Evolutionary conservation across 1,140 invertebrate genomes (phyloP), one percentile per base, ranked within the genome.

Genomic region (Drosophila takahashii): DNA sequence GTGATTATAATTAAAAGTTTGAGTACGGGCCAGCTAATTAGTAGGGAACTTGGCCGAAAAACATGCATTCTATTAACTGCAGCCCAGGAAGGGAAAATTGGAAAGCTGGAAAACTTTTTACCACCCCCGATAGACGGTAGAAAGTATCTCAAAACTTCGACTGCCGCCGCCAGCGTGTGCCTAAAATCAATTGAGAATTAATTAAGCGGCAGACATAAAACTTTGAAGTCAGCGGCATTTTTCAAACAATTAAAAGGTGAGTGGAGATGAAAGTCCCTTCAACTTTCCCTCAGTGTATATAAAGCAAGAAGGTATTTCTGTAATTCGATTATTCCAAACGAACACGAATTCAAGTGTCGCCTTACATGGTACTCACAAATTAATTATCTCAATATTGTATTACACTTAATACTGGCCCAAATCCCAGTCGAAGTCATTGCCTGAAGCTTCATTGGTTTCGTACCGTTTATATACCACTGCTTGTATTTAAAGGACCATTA

Each of bases 181-280:
- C 52, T 37, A 57, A 86, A 86, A 85, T 85, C 78, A 81, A 86
- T 86, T 77, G 37, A 78, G 61, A 81, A 73, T 86, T 66, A 81
- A 81, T 81, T 62, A 81, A 77, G 61, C 72, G 58, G 41, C 66
- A 59, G 58, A 53, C 41, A 48, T 34, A 44, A 67, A 81, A 81
- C 52, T 81, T 71, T 34, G 42, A 77, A 56, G 57, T 64, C 61
- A 60, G 64, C 59, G 54, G 56, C 59, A 47, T 66, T 81, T 51
- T 62, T 39, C 16, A 70, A 70, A 59, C 50, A 71, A 85, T 86
- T 70, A 86, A 48, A 64, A 70, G 51, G 39, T 50, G 22, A 37
- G 22, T 16, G 8, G 7, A 16, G 18, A 60, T 52, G 34, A 70
- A 71, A 27, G 22, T n/a, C 27, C 57, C 3, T 3, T 3, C 15